phyloP scores from a whole-genome alignment of 2,888 invertebrate genomes.

The Byasa hedistus region DNA sequence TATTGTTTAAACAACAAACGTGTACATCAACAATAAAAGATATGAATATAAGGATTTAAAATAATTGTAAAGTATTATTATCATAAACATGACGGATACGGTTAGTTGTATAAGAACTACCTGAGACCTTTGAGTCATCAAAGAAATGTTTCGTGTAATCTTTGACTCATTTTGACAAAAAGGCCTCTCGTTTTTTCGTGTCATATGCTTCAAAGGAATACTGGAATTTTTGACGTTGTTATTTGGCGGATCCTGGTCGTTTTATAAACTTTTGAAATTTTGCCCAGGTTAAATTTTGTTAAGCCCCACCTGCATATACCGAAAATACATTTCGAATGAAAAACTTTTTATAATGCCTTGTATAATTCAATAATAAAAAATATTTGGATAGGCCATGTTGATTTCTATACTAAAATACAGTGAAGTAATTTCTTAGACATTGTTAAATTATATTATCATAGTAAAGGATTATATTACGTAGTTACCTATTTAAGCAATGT shows the following conservation, averaged over 20 bases:
- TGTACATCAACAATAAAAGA: not conserved
- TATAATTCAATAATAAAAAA: not conserved
- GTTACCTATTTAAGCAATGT: no score
- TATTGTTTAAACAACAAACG: not conserved
- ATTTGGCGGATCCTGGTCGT: slow-evolving; percentile 4
- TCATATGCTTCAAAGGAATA: slow-evolving; percentile 26
- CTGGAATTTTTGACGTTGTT: slow-evolving; percentile 21
- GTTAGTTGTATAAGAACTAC: slow-evolving; percentile 41
- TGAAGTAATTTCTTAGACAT: not conserved
- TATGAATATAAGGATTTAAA: slow-evolving; percentile 3
- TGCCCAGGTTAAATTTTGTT: slow-evolving; percentile 9
- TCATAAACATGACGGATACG: slow-evolving; percentile 24
- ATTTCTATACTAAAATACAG: not conserved
- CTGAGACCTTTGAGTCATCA: slow-evolving; percentile 52
- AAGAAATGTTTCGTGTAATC: slow-evolving; percentile 51
- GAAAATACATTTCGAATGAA: not conserved
- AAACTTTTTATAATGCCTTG: not conserved
- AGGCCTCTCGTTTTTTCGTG: slow-evolving; percentile 38
- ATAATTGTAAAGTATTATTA: slow-evolving; percentile 20
- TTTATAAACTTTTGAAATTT: slow-evolving; percentile 16
- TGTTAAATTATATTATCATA: not conserved
- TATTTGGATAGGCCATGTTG: not conserved
- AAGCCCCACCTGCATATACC: not conserved
- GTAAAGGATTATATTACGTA: no score
- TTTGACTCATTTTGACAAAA: slow-evolving; percentile 44